phyloP scores from a whole-genome alignment of 2,113 vertebrate genomes.

The Microtus oregoni region DNA sequence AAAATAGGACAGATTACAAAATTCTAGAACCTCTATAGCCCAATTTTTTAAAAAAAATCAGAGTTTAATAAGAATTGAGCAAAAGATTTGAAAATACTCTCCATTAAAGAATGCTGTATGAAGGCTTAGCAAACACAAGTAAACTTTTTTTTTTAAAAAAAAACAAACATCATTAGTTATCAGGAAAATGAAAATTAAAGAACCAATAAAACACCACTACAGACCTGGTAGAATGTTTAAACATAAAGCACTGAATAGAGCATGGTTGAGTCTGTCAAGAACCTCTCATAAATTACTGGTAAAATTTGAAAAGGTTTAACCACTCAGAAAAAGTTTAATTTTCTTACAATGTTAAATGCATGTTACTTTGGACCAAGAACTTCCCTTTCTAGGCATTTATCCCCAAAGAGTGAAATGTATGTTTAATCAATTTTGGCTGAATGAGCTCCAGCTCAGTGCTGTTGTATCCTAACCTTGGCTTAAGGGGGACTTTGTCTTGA shows the following conservation, averaged over 20 bases:
- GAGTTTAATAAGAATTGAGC: not conserved
- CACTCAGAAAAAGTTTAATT: constrained; percentile 1
- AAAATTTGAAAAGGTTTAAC: not conserved
- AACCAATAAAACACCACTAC: not conserved
- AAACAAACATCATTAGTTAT: not conserved
- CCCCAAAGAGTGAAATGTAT: not conserved
- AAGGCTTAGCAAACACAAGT: not conserved
- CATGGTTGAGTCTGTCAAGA: not conserved
- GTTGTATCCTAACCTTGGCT: not conserved
- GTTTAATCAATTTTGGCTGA: not conserved
- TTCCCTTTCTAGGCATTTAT: not conserved
- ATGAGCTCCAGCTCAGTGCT: not conserved
- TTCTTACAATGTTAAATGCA: not conserved
- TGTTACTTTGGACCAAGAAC: not conserved
- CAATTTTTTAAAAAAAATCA: not conserved
- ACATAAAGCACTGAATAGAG: not conserved
- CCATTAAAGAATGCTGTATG: not conserved
- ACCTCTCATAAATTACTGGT: not conserved
- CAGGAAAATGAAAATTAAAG: constrained; percentile 37
- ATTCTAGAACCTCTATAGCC: not conserved
- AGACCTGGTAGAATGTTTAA: not conserved
- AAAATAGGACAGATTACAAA: not conserved
- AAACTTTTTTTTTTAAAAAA: not conserved
- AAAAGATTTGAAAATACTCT: not conserved
- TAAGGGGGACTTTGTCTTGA: not conserved